phyloP scores from a whole-genome alignment of 2,797 vertebrate genomes.

The Toxotes lorentzi region DNA sequence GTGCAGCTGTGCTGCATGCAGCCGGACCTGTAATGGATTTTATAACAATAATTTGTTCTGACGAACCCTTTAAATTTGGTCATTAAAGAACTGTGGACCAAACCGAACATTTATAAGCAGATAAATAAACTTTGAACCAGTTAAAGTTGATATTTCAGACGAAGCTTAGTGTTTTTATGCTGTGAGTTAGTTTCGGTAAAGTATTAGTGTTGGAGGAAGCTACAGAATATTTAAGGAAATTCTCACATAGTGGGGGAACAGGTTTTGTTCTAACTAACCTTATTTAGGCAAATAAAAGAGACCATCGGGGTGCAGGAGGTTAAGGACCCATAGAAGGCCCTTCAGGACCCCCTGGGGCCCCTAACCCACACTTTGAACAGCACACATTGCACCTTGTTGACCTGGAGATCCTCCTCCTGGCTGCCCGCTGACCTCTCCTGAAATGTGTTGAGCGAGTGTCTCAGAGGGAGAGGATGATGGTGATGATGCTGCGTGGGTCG shows the following conservation, averaged over 20 bases:
- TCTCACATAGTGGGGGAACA: not conserved
- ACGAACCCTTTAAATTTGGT: not conserved
- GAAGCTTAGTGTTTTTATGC: too few species aligned
- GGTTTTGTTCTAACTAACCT: not conserved
- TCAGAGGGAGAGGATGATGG: conserved; percentile 15
- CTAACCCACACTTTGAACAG: conserved; percentile 30
- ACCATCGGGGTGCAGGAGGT: conserved; percentile 6
- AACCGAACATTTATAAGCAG: too few species aligned
- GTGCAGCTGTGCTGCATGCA: not conserved
- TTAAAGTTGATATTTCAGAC: too few species aligned
- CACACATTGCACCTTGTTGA: conserved; percentile 25
- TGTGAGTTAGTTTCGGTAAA: too few species aligned
- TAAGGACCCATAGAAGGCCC: not conserved
- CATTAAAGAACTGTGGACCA: not conserved
- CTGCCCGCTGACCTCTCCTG: conserved; percentile 21
- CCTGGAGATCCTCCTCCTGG: conserved; percentile 12
- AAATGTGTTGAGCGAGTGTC: conserved; percentile 2
- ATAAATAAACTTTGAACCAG: too few species aligned
- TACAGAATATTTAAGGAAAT: not conserved
- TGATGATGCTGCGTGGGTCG: conserved; percentile 29
- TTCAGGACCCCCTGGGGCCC: conserved; percentile 14
- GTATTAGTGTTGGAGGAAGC: too few species aligned
- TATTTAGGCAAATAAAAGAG: not conserved
- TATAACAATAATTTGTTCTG: too few species aligned
- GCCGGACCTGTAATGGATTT: not conserved